phyloP scores from a whole-genome alignment of 2,797 vertebrate genomes.

The Austrolebias charrua region DNA sequence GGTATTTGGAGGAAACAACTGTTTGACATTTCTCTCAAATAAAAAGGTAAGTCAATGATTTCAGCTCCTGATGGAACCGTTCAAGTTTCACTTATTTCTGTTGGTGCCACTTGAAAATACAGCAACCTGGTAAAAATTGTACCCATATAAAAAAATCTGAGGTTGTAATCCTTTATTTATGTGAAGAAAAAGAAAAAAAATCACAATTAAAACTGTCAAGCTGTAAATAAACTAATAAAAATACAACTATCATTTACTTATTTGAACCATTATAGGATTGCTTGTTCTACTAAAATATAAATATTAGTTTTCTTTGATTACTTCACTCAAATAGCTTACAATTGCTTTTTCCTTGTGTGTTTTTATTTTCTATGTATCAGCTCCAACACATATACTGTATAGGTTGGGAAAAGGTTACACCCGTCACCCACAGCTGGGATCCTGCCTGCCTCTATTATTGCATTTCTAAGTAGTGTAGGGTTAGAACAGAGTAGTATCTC shows the following conservation, averaged over 20 bases:
- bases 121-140: constrained; percentile 1
- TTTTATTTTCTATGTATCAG: constrained; percentile 16
- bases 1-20: constrained; percentile 46
- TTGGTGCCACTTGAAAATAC: constrained; percentile 11
- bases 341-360: background rate
- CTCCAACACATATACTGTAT: constrained; percentile 30
- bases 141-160: constrained; percentile 3
- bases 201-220: background rate
- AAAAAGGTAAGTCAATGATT: constrained; percentile 49
- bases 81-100: background rate
- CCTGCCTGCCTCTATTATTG: constrained; percentile 47
- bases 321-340: background rate
- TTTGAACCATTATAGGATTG: background rate
- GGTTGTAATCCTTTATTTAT: constrained; percentile 3
- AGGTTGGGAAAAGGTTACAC: constrained; percentile 50
- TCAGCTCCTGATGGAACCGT: background rate
- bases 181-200: background rate
- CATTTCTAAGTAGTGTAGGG: constrained; percentile 46
- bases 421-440: constrained; percentile 34
- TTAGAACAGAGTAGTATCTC: constrained; percentile 32
- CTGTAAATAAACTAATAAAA: background rate
- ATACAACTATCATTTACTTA: background rate
- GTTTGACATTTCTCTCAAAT: constrained; percentile 42
- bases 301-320: background rate
- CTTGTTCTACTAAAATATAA: background rate